Evolutionary conservation across 2,888 invertebrate genomes (phyloP), one percentile per base, ranked within the genome.

Genomic region (Theodoxus fluviatilis): DNA sequence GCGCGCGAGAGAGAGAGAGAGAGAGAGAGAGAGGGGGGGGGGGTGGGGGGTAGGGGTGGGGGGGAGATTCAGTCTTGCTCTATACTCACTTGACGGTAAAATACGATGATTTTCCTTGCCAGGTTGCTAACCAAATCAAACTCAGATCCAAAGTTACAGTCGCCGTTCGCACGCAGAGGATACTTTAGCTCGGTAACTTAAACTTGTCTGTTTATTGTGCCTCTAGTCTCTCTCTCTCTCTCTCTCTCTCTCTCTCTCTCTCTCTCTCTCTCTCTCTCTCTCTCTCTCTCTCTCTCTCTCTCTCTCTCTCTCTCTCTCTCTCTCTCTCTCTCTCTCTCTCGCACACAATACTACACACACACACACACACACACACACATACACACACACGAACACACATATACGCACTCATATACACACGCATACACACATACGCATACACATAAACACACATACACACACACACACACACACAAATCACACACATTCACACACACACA

Each of bases 281-380:
- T 66, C 43, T 47, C 22, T 43, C 2, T 25, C 22, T 35, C 52
- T 52, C 52, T 52, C 52, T 52, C 52, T 52, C 15, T 52, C 52
- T 52, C 15, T 52, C 65, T 65, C 65, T 65, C 65, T 65, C 65
- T 65, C 25, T 65, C 37, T 65, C 18, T 65, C 28, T 61, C 33
- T 61, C 33, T 61, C 33, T 61, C 33, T 61, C 15, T 61, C 33
- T 61, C 7, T 59, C 59, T 59, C 35, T 33, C 28, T n/a, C 37
- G 35, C 59, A 59, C 18, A 18, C 7, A 18, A 59, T 37, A n/a
- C 35, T n/a, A n/a, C 59, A 59, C 37, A 40, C 40, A 40, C 28
- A n/a, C 18, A 47, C n/a, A 59, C 52, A 18, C 6, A 18, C 52
- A 52, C 9, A n/a, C 18, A 4, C 52, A 52, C 18, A 52, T 25